Conservation (phyloP, 2,888 invertebrate genomes). For the Drosophila hamatofila region DNA sequence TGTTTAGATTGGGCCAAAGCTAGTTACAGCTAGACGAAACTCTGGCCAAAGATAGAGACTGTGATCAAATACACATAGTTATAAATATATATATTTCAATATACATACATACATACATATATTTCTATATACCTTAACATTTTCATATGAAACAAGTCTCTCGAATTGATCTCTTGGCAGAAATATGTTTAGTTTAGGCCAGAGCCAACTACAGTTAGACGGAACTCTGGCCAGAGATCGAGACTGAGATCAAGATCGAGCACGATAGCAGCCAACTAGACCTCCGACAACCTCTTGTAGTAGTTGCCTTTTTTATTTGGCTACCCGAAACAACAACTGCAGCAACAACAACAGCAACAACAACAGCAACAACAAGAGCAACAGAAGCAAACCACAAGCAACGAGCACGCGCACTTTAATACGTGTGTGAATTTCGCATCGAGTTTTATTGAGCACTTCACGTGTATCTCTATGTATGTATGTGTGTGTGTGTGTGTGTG, state of each 20-base stretch:
- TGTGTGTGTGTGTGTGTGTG: constrained; percentile 7
- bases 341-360: constrained; percentile 9
- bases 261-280: constrained; percentile 40
- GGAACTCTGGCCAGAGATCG: constrained; percentile 18
- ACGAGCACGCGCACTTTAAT: constrained; percentile 64
- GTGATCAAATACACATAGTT: too few relatives aligned
- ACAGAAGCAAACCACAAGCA: constrained; percentile 34
- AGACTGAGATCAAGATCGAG: constrained; percentile 48
- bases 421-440: constrained; percentile 66
- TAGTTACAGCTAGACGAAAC: too few relatives aligned
- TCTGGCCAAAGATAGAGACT: too few relatives aligned
- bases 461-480: constrained; percentile 5
- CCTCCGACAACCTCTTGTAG: constrained; percentile 46
- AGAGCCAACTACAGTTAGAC: constrained; percentile 35
- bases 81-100: too few relatives aligned
- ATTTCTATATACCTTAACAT: background rate
- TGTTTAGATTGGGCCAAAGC: too few relatives aligned
- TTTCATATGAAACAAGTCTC: background rate
- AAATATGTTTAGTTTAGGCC: constrained; percentile 5
- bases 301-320: constrained; percentile 46
- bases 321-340: constrained; percentile 22
- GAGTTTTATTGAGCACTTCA: constrained; percentile 58
- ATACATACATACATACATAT: too few relatives aligned
- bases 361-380: constrained; percentile 1
- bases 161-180: background rate